Base-by-base conservation (phyloP, 2,888 invertebrate species). In the Embidobia sp. region DNA sequence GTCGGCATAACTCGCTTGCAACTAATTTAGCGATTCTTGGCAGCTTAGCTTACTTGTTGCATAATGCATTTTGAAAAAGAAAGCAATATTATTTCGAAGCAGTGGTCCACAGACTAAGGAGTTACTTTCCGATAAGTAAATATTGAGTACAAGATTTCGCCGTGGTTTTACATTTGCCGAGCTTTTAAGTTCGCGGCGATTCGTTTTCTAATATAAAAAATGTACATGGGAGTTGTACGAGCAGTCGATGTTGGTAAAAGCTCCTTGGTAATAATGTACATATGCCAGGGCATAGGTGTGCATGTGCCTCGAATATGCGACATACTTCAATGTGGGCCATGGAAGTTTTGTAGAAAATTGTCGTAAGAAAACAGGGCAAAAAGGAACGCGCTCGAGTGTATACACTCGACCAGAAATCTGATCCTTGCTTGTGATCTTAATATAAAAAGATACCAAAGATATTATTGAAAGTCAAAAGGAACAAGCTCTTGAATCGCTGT, bases 161-260 rank as follows among this genome's bases (percentile, higher is more conserved):
- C 22, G 57, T 44, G 61, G 46, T 57, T 77, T 48, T 61, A 51
- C 44, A 66, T 72, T 59, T 70, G 33, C 46, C 29, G 31, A 40
- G 42, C 55, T 61, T 55, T 63, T 59, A 55, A 42, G 67, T 55
- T 63, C n/a, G 53, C 64, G 37, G 82, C 79, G 80, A 80, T 83
- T 83, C 80, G 78, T n/a, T n/a, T 77, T 78, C 79, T 79, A 80
- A 84, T 81, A 82, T 82, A 80, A 82, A 83, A 82, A 83, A 81
- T 81, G 78, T 81, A 79, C 81, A 79, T 82, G 83, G 82, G 81
- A 83, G 48, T 76, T 72, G 57, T 76, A 78, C 70, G 77, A 74
- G 44, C 33, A 18, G 67, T 72, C 51, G 70, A 66, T 69, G 27
- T 42, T 37, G 57, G 55, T 67, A 49, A 49, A 70, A 19, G 64